These are phyloP conservation scores for Magallana angulata DNA, from an alignment of 1,140 invertebrate genomes.

Conservation along the genomic window DNA sequence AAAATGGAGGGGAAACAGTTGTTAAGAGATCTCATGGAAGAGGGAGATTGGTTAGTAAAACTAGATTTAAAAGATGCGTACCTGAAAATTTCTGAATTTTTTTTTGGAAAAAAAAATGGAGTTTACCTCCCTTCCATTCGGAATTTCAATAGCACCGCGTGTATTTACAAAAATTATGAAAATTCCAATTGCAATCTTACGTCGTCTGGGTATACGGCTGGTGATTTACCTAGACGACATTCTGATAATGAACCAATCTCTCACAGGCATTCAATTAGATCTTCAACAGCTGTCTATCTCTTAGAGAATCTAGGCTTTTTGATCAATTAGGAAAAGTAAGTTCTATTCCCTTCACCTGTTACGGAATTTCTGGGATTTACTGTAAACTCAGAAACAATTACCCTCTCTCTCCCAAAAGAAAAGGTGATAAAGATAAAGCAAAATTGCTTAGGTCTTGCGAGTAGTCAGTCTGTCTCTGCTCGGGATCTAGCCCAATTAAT, in stretches of 20 bases:
- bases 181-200: conserved; percentile 27
- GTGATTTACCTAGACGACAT: no score
- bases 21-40: conserved; percentile 42
- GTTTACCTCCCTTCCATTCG: conserved; percentile 45
- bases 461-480: conserved; percentile 2
- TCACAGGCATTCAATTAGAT: neutral
- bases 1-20: conserved; percentile 54
- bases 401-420: no score
- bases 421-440: no score
- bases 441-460: conserved; percentile 1
- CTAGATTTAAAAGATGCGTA: conserved; percentile 56
- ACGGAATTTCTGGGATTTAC: no score
- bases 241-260: conserved; percentile 47
- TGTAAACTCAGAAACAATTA: no score
- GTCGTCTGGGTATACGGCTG: no score
- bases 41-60: conserved; percentile 36
- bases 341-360: no score
- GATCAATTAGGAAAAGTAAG: no score
- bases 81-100: conserved; percentile 43
- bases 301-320: no score
- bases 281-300: no score
- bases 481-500: conserved; percentile 31
- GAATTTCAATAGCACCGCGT: conserved; percentile 25
- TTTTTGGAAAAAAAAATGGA: conserved; percentile 29
- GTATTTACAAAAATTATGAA: conserved; percentile 49